Base-by-base conservation (phyloP, 2,888 invertebrate species). In the Chaetogeoica ovagalla region DNA sequence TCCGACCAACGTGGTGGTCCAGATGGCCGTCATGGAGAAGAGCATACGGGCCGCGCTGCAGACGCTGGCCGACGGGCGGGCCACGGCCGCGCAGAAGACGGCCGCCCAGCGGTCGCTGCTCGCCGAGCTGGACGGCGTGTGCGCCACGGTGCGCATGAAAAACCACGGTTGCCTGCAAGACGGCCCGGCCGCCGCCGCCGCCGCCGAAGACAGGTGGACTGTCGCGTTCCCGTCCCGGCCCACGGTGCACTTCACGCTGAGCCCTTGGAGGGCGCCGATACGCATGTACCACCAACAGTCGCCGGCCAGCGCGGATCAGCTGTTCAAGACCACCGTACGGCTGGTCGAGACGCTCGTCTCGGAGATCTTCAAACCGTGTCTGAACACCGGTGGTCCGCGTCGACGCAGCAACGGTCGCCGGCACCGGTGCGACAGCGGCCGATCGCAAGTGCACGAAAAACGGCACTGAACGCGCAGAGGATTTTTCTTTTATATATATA, bases 11-110 rank as follows among this genome's bases (percentile, higher is more conserved):
- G 79, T 79, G 23, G 19, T 57, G 6, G 63, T 71, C 30, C 79
- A 79, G 62, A 79, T 79, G 79, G 62, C 79, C 55, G 79, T 71
- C 19, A 79, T 79, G 79, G 79, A 79, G 43, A 79, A 79, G 55
- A 43, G 79, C 23, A 79, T 79, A 39, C 30, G 23, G 23, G 79
- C 70, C 23, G 79, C 79, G 39, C 39, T 79, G 23, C 52, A 21
- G 8, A 71, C 70, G 55, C 63, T 79, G 4, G 23, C 70, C 11
- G 70, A 79, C 62, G 23, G 11, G 8, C 70, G 23, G 52, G 70
- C 79, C 13, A 79, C 79, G 39, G 62, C 17, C 39, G 55, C 37
- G 13, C 63, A 79, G 9, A 79, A 70, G 57, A 57, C 55, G 39
- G 63, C 39, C 21, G 79, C 70, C 2, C 79, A 79, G 39, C 69